Evolutionary conservation across 2,113 vertebrate species (phyloP), one percentile per base, ranked within the genome.

Genomic region (Hippocampus zosterae): DNA sequence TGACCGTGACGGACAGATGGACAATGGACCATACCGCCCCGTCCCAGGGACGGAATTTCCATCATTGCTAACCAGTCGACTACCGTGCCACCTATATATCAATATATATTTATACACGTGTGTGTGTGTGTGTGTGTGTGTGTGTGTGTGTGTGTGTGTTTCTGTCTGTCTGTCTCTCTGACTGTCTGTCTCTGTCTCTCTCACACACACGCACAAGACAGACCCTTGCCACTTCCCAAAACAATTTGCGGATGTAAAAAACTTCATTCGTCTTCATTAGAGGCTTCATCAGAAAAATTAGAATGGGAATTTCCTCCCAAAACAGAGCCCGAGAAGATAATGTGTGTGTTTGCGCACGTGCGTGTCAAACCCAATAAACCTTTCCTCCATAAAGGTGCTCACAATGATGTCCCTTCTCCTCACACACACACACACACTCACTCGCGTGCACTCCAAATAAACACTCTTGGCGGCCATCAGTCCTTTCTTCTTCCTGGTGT

Each of bases 281-380:
- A 75, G 73, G 72, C 80, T 83, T 87, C 85, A 87, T 87, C 76
- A 87, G 80, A 81, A 85, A 85, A 87, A 88, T 87, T 87, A 87
- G 71, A 76, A 80, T 75, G 81, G 80, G 87, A 87, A 78, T 87
- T 85, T 84, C 83, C 82, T 85, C 80, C 80, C 69, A 82, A 33
- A 84, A 84, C 78, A 50, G 69, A 84, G 61, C 83, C 87, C 79
- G 71, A 71, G 79, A 77, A 80, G 82, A 76, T 78, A 79, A 76
- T 67, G 76, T 60, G 72, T 65, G 75, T 53, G 41, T 59, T 57
- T 56, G 75, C 62, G 72, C 41, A 1, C 11, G 41, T 44, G 42
- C 10, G 42, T 44, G 42, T 71, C 23, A 77, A 72, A 81, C 78
- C 74, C 72, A 82, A 75, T 79, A 83, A 81, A 82, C 67, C 41